Base-by-base conservation (phyloP, 1,140 invertebrate genomes). In the Carcinoscorpius rotundicauda region DNA sequence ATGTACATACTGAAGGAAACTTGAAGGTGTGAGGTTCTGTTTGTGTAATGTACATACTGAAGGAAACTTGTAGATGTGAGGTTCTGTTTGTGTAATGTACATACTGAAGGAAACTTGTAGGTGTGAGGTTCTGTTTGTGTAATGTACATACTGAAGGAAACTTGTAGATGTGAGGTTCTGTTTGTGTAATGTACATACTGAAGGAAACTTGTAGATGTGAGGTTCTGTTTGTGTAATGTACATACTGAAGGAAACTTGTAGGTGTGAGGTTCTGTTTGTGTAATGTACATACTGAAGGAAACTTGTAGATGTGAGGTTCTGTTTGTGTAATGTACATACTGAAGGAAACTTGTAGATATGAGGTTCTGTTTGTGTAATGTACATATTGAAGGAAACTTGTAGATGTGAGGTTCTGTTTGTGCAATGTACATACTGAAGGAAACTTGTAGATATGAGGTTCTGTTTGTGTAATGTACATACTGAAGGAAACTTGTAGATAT, bases 51-150 rank as follows among this genome's bases (percentile, higher is more conserved):
- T 65, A 9, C 51, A 48, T 64, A 51, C 58, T 8, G 58, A 29
- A 29, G 29, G 29, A 1, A 29, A 29, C 29, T 29, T 29, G 29
- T 29, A 29, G 29, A 2, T 29, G 29, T 29, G 29, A 29, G 29
- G 29, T 29, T 29, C 29, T 29, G 29, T 29, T 29, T 29, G 29
- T 29, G 29, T 29, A 29, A n/a, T n/a, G n/a, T n/a, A n/a, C n/a
- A n/a, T n/a, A n/a, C n/a, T n/a, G n/a, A n/a, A n/a, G 77, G n/a
- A 70, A 76, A 68, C 75, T 75, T n/a, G 74, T 78, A 53, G 77
- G 76, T 77, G 68, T 62, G 65, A 68, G 51, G 58, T 61, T 11
- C 55, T 52, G 61, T 67, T 6, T 67, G 29, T 29, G 50, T 68
- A 8, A 63, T 64, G 51, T 65, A 9, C 51, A 48, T 64, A 51